Evolutionary conservation across 2,797 vertebrate genomes (phyloP), one percentile per base, ranked within the genome.

Genomic region (Platalea minor): DNA sequence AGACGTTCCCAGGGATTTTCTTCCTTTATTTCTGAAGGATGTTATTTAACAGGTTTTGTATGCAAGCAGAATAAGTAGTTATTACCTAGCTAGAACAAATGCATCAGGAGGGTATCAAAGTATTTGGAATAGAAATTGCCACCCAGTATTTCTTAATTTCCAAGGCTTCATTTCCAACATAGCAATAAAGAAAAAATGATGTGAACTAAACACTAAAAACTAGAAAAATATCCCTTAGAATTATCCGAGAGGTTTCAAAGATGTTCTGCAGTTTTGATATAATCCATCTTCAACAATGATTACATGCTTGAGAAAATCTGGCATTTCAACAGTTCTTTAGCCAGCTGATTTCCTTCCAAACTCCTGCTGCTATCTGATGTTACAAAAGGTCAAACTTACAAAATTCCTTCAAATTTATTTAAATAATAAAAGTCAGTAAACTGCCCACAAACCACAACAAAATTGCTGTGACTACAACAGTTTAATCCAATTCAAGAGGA

Each of bases 331-430:
- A 75, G 50, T 59, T 84, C 53, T 89, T 95, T 48, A 93, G 94
- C 82, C 91, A 68, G 76, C n/a, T 95, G 78, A 81, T 74, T 88
- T 94, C 78, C 76, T 93, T 96, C 88, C 69, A 93, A 88, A 92
- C 93, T 96, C 91, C 96, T 76, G 90, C 97, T 97, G 77, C 69
- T 96, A 91, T 92, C 96, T 96, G 97, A 96, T 96, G 95, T 93
- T 95, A 88, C 82, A 96, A 98, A 98, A 98, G 98, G 97, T 98
- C 98, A 98, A 98, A 97, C 97, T 94, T 93, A 94, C 90, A 98
- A 97, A 98, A 97, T 98, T 98, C 97, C 96, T 98, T 97, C 93
- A 97, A 98, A 98, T 98, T 97, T 98, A 97, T 98, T 98, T 97
- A 97, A 96, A 97, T 95, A 98, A 98, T 98, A 95, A 96, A 98